Evolutionary conservation across 1,140 invertebrate genomes (phyloP).

Genomic region (Microplitis demolitor): DNA sequence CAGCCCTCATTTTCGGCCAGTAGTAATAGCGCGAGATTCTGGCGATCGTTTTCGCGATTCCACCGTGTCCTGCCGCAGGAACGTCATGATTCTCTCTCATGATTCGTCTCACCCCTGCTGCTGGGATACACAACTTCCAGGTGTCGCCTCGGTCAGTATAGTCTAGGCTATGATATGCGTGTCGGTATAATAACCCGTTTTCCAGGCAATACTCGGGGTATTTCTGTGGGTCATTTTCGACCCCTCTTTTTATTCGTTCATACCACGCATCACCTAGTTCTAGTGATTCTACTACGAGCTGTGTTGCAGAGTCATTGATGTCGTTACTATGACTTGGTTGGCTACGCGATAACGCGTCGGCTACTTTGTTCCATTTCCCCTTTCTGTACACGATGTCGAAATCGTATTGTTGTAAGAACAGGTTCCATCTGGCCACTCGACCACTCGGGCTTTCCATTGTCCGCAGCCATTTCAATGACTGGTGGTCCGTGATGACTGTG

Average conservation of each 20-base stretch:
- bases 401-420: slow-evolving; percentile 52
- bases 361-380: slow-evolving; percentile 46
- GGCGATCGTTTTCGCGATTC: slow-evolving; percentile 30
- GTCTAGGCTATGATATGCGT: slow-evolving; percentile 9
- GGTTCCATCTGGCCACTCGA: slow-evolving; percentile 54
- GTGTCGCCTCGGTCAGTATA: slow-evolving; percentile 2
- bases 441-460: slow-evolving; percentile 49
- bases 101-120: background rate
- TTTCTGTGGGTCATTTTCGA: background rate
- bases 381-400: slow-evolving; percentile 52
- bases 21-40: slow-evolving; percentile 27
- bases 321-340: too few relatives aligned
- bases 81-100: slow-evolving; percentile 26
- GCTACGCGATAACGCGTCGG: slow-evolving; percentile 43
- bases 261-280: slow-evolving; percentile 41
- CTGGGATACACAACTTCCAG: slow-evolving; percentile 28
- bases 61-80: slow-evolving; percentile 28
- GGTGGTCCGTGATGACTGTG: slow-evolving; percentile 58
- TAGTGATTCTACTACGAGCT: too few relatives aligned
- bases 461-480: slow-evolving; percentile 54
- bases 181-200: slow-evolving; percentile 4
- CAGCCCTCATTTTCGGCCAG: slow-evolving; percentile 28
- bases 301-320: too few relatives aligned
- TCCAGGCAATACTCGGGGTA: slow-evolving; percentile 30
- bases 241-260: background rate